Conservation (phyloP, 2,113 vertebrate species). For the Varanus komodoensis region DNA sequence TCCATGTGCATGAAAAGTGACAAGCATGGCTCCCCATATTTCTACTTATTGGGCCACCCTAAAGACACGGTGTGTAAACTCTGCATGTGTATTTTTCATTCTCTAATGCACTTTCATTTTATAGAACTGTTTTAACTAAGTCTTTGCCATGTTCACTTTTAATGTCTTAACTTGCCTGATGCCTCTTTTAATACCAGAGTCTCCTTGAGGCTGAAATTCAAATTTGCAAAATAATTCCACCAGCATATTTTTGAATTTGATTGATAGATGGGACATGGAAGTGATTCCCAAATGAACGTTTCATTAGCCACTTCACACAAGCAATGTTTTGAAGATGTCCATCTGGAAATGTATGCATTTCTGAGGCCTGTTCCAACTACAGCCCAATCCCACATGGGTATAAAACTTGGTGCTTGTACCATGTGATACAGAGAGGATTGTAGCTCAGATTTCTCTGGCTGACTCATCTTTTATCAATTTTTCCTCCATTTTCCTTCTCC, state of each 20-base stretch:
- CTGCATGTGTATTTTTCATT: slow-evolving; percentile 89
- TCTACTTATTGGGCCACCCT: slow-evolving; percentile 99
- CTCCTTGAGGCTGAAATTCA: slow-evolving; percentile 38
- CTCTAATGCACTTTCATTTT: slow-evolving; percentile 79
- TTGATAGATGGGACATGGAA: neutral
- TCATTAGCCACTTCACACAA: neutral
- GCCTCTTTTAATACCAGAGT: slow-evolving; percentile 35
- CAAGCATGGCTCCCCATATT: slow-evolving; percentile 99
- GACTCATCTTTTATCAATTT: neutral
- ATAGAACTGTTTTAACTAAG: slow-evolving; percentile 70
- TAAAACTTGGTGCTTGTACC: neutral
- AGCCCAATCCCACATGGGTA: neutral
- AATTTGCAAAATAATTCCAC: neutral
- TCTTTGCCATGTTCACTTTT: slow-evolving; percentile 63
- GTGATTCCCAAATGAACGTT: neutral
- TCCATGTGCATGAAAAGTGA: slow-evolving; percentile 99
- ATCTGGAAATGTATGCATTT: neutral
- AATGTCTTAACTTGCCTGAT: slow-evolving; percentile 59
- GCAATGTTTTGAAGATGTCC: neutral
- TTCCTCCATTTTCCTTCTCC: neutral
- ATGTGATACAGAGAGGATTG: neutral
- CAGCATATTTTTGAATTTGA: slow-evolving; percentile 2
- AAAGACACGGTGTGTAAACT: slow-evolving; percentile 99
- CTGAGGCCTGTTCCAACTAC: neutral
- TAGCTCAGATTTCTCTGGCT: neutral